Evolutionary conservation across 2,888 invertebrate genomes (phyloP).

Genomic region (Druceiella hillmani): DNA sequence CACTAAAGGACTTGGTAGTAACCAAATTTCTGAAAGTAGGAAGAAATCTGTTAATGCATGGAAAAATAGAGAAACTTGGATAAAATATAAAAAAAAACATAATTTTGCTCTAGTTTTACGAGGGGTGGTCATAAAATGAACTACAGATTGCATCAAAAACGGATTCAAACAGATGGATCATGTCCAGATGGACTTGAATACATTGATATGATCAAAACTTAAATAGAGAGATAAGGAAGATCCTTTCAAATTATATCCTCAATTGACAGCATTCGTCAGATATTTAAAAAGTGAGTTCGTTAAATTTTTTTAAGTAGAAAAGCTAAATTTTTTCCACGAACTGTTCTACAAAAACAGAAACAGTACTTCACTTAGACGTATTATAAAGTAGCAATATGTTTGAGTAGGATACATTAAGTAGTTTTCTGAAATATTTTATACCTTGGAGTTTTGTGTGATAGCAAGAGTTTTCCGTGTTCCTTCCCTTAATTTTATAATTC

Average conservation of each 20-base stretch:
- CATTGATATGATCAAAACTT: conserved; percentile 13
- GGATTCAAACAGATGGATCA: conserved; percentile 16
- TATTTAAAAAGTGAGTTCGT: conserved; percentile 17
- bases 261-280: conserved; percentile 14
- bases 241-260: conserved; percentile 6
- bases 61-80: too few species aligned
- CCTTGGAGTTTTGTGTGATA: too few species aligned
- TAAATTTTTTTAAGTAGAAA: conserved; percentile 15
- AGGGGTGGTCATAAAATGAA: conserved; percentile 9
- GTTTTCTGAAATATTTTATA: too few species aligned
- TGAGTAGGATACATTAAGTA: too few species aligned
- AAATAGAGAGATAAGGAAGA: conserved; percentile 7
- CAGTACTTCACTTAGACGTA: too few species aligned
- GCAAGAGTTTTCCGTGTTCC: too few species aligned
- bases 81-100: conserved; percentile 11
- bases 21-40: too few species aligned
- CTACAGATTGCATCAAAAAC: conserved; percentile 13
- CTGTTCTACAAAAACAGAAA: conserved; percentile 9
- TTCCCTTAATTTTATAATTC: too few species aligned
- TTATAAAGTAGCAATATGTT: too few species aligned
- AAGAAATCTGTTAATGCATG: too few species aligned
- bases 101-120: conserved; percentile 13
- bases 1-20: too few species aligned
- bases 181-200: conserved; percentile 16
- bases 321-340: conserved; percentile 15